Base-by-base conservation (phyloP, 64 coral and sea anemone genomes). In the Montipora sp. region DNA sequence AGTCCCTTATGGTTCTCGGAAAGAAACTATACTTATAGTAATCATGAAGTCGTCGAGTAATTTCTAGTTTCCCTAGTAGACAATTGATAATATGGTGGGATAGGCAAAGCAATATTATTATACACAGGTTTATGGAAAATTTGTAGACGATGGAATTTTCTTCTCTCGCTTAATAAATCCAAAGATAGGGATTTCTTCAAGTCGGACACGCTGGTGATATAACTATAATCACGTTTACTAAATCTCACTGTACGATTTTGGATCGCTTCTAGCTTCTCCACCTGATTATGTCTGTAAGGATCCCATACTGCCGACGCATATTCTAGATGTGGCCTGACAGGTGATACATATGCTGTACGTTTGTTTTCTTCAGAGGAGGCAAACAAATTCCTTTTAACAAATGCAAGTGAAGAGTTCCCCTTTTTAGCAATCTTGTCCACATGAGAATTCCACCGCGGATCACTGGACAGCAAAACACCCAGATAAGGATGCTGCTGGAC, bases 391-490 rank as follows among this genome's bases (percentile, higher is more conserved):
- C 24, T 83, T 83, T 92, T 92, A 19, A 83, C 71, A 84, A 92
- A 83, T 16, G 8, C 90, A 78, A 93, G 86, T 16, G 77, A 18
- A 68, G 83, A 93, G 16, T 88, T 88, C 15, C 9, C 84, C 75
- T 93, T 93, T 53, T 88, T 82, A 8, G 79, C 92, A 82, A 93
- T 89, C 48, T 80, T 93, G 92, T 93, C 67, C 21, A 88, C 84
- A 88, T 88, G 92, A 44, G 5, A 23, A 19, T 93, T 93, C 84
- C 92, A 93, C 76, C 61, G 15, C 14, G 88, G 79, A 53, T 93
- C 92, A 80, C 66, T 19, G 8, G 84, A 88, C 84, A 93, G 22
- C 75, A 88, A 51, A n/a, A 88, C 45, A 8, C 92, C 92, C 9
- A 93, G 16, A 77, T 93, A 93, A 45, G 92, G 76, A 88, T 93